A percentile compares a stretch with the other conserved stretches of the same genome.
Evolutionary conservation across 1,140 invertebrate species (phyloP).

Genomic region (Nephila pilipes): DNA sequence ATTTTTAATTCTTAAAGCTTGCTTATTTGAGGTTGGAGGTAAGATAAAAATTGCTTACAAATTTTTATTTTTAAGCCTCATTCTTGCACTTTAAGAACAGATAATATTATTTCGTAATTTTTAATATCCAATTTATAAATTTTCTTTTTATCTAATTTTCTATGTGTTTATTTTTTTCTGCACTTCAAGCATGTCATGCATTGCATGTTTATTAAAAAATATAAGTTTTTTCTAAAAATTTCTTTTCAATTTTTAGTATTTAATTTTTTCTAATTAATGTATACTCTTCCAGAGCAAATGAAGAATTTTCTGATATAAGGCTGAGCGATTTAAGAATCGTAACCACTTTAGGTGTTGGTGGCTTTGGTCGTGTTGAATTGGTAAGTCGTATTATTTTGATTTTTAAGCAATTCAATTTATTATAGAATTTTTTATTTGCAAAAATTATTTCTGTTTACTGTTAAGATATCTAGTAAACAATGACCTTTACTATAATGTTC

Average conservation of each 20-base stretch:
- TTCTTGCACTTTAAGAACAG: no score
- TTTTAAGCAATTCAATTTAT: neutral
- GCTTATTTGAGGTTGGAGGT: constrained; percentile 59
- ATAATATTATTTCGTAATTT: no score
- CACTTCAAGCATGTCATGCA: no score
- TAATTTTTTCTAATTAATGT: neutral
- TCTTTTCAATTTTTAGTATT: constrained; percentile 84
- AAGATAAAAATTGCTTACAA: neutral
- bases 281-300: constrained; percentile 70
- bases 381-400: constrained; percentile 81
- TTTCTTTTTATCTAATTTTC: no score
- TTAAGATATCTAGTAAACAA: no score
- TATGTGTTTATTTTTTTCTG: no score
- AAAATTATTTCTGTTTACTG: neutral
- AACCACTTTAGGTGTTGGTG: constrained; percentile 93
- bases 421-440: neutral
- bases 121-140: no score
- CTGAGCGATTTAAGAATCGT: constrained; percentile 92
- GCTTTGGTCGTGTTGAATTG: constrained; percentile 92
- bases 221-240: constrained; percentile 79
- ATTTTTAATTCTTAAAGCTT: constrained; percentile 53
- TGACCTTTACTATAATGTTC: no score
- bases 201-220: neutral
- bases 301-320: constrained; percentile 91
- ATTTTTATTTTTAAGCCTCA: no score